These are phyloP conservation scores for Lutjanus erythropterus DNA, from an alignment of 2,113 vertebrate species.

Conservation along the genomic window DNA sequence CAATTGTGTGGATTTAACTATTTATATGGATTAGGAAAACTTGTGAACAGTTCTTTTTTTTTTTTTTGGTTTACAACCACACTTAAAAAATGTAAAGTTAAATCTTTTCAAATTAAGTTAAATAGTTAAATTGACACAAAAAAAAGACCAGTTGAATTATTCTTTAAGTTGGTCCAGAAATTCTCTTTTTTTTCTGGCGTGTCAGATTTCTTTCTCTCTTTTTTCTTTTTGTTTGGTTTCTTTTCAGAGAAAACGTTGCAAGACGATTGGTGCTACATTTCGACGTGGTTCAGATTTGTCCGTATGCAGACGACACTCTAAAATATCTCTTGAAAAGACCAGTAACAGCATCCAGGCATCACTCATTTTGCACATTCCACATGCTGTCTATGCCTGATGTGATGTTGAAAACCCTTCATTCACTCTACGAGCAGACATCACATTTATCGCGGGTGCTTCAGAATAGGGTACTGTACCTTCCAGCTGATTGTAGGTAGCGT, in stretches of 20 bases:
- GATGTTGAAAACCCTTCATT: conserved; percentile 34
- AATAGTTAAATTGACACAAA: too few species aligned
- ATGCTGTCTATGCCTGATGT: conserved; percentile 60
- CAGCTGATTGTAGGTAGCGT: conserved; percentile 42
- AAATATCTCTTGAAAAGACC: conserved; percentile 21
- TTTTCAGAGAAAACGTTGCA: conserved; percentile 33
- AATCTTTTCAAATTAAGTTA: too few species aligned
- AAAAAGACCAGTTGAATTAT: too few species aligned
- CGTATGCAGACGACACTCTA: conserved; percentile 26
- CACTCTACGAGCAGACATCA: conserved; percentile 20
- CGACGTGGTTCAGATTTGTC: conserved; percentile 1
- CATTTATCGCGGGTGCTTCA: conserved; percentile 55
- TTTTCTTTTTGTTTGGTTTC: background rate
- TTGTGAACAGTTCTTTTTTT: too few species aligned
- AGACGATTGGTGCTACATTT: conserved; percentile 49
- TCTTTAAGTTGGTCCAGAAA: too few species aligned
- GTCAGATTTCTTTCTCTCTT: conserved; percentile 71
- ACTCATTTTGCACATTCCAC: conserved; percentile 76
- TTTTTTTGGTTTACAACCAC: too few species aligned
- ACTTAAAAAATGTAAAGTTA: too few species aligned
- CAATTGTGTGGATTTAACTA: too few species aligned
- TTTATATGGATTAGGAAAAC: too few species aligned
- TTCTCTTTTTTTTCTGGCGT: too few species aligned
- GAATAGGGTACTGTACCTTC: conserved; percentile 56
- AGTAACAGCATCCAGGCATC: conserved; percentile 42